Conservation (phyloP, 2,888 invertebrate species). For the Athrips mouffetella region DNA sequence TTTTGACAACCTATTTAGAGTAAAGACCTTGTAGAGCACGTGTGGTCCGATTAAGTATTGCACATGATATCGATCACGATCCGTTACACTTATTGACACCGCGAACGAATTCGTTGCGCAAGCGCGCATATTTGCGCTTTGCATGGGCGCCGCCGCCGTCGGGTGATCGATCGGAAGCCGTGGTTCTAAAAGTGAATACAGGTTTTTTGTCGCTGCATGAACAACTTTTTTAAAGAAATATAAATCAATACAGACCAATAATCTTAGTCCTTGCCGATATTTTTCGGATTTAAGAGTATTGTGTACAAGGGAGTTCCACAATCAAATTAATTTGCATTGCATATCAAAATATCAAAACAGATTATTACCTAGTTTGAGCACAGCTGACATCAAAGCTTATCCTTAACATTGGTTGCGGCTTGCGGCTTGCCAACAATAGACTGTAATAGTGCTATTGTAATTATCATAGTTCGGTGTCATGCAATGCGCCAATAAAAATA, state of each 20-base stretch:
- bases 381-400: conserved; percentile 28
- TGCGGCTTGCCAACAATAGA: conserved; percentile 36
- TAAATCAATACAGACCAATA: too few relatives aligned
- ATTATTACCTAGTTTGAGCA: conserved; percentile 4
- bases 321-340: too few relatives aligned
- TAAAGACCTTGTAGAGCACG: conserved; percentile 40
- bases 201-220: too few relatives aligned
- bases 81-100: conserved; percentile 40
- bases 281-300: too few relatives aligned
- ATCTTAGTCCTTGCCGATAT: too few relatives aligned
- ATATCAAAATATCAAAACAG: too few relatives aligned
- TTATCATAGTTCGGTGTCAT: conserved; percentile 17
- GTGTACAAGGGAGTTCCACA: too few relatives aligned
- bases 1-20: conserved; percentile 13
- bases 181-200: conserved; percentile 6
- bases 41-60: conserved; percentile 44
- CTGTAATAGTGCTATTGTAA: conserved; percentile 25
- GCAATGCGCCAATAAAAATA: conserved; percentile 18
- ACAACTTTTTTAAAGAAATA: too few relatives aligned
- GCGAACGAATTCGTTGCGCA: conserved; percentile 38
- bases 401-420: conserved; percentile 50
- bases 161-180: conserved; percentile 27
- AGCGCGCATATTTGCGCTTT: conserved; percentile 44
- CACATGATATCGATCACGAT: conserved; percentile 39
- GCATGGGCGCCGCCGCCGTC: conserved; percentile 26